Base-by-base conservation (phyloP, 1,140 invertebrate genomes). In the Sitophilus oryzae region DNA sequence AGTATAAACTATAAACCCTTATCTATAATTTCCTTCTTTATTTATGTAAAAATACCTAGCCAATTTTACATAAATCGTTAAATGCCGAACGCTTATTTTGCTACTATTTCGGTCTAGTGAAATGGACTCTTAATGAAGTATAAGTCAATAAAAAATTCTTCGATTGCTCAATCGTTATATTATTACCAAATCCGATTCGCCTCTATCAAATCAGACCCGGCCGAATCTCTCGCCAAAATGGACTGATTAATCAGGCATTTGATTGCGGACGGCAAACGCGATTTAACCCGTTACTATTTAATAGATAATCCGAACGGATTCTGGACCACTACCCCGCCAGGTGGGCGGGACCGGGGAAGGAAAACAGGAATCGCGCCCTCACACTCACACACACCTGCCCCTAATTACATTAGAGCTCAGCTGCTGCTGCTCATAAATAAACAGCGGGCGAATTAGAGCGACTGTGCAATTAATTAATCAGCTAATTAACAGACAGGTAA, bases 391-490 rank as follows among this genome's bases (percentile, higher is more conserved):
- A 66, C 65, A 66, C 65, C 61, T 66, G 59, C 45, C 52, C n/a
- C 54, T 66, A 65, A 66, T 66, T 65, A 65, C 57, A 66, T 66
- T 65, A 66, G 64, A 6, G 25, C n/a, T n/a, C n/a, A n/a, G n/a
- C 25, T 64, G 63, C 62, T 61, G 65, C 52, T 67, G 65, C 63
- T 67, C 65, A 67, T 67, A 61, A 65, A 67, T 65, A 67, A 65
- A 60, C 58, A 61, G 50, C 48, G 54, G n/a, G 61, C 60, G 61
- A 65, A 66, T 67, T 66, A 66, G 60, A 63, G 58, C 60, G 62
- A 66, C 65, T 67, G 66, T 62, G 66, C 66, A 66, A 66, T 67
- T 67, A 67, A 67, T 67, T 67, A 67, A 67, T 67, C 66, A 67
- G 64, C 43, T 67, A 66, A 67, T 67, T 67, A 67, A 61, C 64